Evolutionary conservation across 2,888 invertebrate species (phyloP), one percentile per base, ranked within the genome.

Genomic region (Idaea biselata): DNA sequence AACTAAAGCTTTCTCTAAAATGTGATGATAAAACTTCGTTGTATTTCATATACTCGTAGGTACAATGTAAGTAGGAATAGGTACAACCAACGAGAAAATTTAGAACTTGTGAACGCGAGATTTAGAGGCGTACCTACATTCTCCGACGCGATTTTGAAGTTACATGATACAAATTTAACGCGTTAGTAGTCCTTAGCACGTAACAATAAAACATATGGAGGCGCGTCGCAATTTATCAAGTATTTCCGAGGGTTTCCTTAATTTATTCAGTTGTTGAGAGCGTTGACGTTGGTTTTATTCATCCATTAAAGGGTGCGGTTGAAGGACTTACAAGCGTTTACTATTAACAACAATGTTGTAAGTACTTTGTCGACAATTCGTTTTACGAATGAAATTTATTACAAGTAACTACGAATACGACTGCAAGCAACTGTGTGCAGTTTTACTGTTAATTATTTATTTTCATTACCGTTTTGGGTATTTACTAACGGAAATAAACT

Each of bases 251-350:
- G 79, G 78, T 78, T 79, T 77, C 73, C 74, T 79, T 83, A 86
- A 84, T 84, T 83, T 83, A 83, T 84, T 81, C 81, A 71, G 79
- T 77, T 82, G 81, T 81, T 79, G 81, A 79, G 71, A 75, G 74
- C 79, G 78, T 80, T 80, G 83, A 80, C 80, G 83, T 83, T 77
- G 83, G 82, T 84, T 84, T 83, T 83, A 84, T 82, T 66, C 81
- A 80, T 82, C 81, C 83, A 83, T 84, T 85, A 83, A 77, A 74
- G 77, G 75, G 72, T 73, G 71, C 72, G 73, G 73, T 73, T 69
- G 65, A 71, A 73, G 70, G 61, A 67, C 71, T 59, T 66, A 62
- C 63, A 66, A 11, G 44, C 25, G 44, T 44, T 44, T 44, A 44
- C 44, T 44, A 44, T 44, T 44, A 44, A 8, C 44, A 44, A 44